Evolutionary conservation across 2,888 invertebrate species (phyloP).

Genomic region (Bembecia ichneumoniformis): DNA sequence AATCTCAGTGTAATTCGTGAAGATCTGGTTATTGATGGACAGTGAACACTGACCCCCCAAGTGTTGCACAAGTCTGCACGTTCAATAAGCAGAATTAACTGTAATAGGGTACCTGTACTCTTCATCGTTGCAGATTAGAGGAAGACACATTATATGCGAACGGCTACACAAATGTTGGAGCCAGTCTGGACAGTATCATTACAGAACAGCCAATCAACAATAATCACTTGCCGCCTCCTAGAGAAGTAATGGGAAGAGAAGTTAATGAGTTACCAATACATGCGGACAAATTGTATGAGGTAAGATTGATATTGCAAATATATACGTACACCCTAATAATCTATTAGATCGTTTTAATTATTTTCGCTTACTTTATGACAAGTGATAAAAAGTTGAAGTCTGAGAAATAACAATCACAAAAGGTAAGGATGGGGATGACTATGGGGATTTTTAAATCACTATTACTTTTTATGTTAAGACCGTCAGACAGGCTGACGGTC

Average conservation of each 20-base stretch:
- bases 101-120: slow-evolving; percentile 2
- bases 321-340: too few relatives aligned
- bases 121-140: slow-evolving; percentile 38
- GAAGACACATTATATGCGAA: slow-evolving; percentile 71
- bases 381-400: too few relatives aligned
- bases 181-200: slow-evolving; percentile 53
- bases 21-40: not conserved
- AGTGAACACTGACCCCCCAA: not conserved
- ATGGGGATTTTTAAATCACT: too few relatives aligned
- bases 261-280: slow-evolving; percentile 55
- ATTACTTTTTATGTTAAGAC: too few relatives aligned
- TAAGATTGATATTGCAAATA: slow-evolving; percentile 12
- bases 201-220: slow-evolving; percentile 61
- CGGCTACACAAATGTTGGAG: slow-evolving; percentile 54
- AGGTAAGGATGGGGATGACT: too few relatives aligned
- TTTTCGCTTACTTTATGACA: too few relatives aligned
- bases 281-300: slow-evolving; percentile 64
- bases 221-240: slow-evolving; percentile 45
- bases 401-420: too few relatives aligned
- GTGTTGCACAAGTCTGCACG: too few relatives aligned
- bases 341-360: too few relatives aligned
- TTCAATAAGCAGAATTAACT: not conserved
- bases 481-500: too few relatives aligned
- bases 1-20: too few relatives aligned
- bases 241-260: slow-evolving; percentile 37